phyloP scores from a whole-genome alignment of 2,888 invertebrate species.

The Theristus sp. region DNA sequence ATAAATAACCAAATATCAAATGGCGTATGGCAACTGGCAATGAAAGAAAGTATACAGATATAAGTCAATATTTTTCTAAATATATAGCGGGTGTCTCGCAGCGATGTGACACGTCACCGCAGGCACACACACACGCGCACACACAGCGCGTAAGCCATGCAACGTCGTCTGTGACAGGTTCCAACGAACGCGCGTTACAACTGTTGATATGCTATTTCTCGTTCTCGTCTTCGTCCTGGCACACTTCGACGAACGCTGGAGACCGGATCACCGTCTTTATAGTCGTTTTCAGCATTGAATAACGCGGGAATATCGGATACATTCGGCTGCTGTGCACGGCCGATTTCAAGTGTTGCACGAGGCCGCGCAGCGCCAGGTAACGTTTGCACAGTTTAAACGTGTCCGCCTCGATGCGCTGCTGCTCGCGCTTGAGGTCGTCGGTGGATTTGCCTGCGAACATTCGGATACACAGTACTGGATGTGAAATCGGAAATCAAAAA shows the following conservation, averaged over 20 bases:
- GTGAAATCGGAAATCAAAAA: not conserved
- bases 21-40: too few relatives aligned
- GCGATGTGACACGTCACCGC: too few relatives aligned
- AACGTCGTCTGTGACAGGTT: too few relatives aligned
- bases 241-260: not conserved
- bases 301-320: not conserved
- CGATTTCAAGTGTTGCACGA: not conserved
- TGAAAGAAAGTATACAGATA: too few relatives aligned
- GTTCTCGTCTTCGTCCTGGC: not conserved
- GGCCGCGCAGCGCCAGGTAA: not conserved
- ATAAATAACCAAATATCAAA: too few relatives aligned
- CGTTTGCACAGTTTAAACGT: not conserved
- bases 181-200: too few relatives aligned
- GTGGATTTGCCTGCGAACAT: not conserved
- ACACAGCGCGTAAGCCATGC: too few relatives aligned
- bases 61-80: too few relatives aligned
- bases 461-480: too few relatives aligned
- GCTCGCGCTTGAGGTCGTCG: not conserved
- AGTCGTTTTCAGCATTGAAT: not conserved
- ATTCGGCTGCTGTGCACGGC: not conserved
- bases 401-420: not conserved
- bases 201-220: too few relatives aligned
- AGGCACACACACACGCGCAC: too few relatives aligned
- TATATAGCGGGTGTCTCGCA: too few relatives aligned
- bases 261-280: not conserved